A percentile compares a stretch with the other conserved stretches of the same genome.
Conservation (phyloP, 1,140 invertebrate genomes). For the Danaus plexippus region DNA sequence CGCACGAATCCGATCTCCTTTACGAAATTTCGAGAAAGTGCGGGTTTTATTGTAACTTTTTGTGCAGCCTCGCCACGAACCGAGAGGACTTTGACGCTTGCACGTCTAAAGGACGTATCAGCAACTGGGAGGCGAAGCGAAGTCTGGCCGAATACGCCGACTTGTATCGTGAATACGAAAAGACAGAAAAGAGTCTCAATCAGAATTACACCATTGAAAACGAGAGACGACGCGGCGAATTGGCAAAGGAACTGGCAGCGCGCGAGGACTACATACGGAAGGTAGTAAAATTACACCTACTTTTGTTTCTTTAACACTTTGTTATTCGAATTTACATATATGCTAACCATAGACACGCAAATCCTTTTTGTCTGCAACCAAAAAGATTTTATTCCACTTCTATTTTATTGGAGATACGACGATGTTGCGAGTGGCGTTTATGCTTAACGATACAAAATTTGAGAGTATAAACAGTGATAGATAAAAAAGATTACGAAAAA, state of each 20-base stretch:
- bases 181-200: constrained; percentile 34
- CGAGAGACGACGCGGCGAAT: constrained; percentile 31
- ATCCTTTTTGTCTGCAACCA: too few relatives aligned
- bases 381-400: too few relatives aligned
- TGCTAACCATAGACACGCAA: too few relatives aligned
- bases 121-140: constrained; percentile 38
- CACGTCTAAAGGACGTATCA: constrained; percentile 38
- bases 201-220: constrained; percentile 32
- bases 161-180: constrained; percentile 42
- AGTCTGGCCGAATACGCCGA: constrained; percentile 44
- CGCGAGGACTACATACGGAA: constrained; percentile 43
- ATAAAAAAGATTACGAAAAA: too few relatives aligned
- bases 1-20: too few relatives aligned
- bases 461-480: too few relatives aligned
- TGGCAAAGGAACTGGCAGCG: constrained; percentile 31
- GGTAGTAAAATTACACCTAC: constrained; percentile 25
- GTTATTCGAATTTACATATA: too few relatives aligned
- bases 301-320: too few relatives aligned
- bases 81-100: constrained; percentile 39
- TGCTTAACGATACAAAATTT: too few relatives aligned
- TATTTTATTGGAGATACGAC: too few relatives aligned
- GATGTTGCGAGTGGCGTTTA: too few relatives aligned
- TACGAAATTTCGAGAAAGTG: too few relatives aligned
- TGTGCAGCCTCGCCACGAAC: constrained; percentile 41
- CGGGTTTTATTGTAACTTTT: constrained; percentile 10